Evolutionary conservation across 2,113 vertebrate species (phyloP), one percentile per base, ranked within the genome.

Genomic region (Neopipo cinnamomea): DNA sequence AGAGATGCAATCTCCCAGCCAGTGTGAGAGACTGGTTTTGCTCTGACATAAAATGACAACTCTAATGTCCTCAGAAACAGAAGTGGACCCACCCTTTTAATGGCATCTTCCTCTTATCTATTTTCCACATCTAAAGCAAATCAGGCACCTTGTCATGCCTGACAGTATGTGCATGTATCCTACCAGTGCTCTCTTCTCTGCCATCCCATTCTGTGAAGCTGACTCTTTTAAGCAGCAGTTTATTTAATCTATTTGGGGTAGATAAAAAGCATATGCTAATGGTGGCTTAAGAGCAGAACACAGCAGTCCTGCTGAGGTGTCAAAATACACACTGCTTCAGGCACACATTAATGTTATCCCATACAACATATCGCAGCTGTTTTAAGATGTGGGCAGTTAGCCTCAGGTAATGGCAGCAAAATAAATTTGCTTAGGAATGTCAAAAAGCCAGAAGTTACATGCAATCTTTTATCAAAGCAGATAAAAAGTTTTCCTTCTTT

Each of bases 241-340:
- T 55, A 77, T 68, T 93, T 62, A 61, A 52, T 55, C 44, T 88
- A 4, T 52, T 89, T 82, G 66, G 41, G 37, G 66, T 33, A 82
- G 87, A 85, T 50, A 89, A 90, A 91, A 74, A 46, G 6, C 39
- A 42, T 5, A 4, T 2, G 3, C 56, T 85, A 68, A 87, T 3
- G 5, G 53, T 19, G 44, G 65, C 65, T 20, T 77, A 76, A 74
- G 31, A 52, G 28, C 66, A 84, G 61, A 63, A 65, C 28, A 42
- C 39, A 39, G 42, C 12, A 59, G 44, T 39, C 25, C 62, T 53
- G 58, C 37, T 10, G 20, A 1, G 13, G 53, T 85, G 77, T 95
- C 81, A 89, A 87, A 92, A 89, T 4, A 78, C 28, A 80, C 30
- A 21, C 61, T 25, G 77, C 91, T 95, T 35, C 59, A 80, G 82